These are phyloP conservation scores for Epinephelus cyanopodus DNA, from an alignment of 2,113 vertebrate genomes.

Conservation along the genomic window DNA sequence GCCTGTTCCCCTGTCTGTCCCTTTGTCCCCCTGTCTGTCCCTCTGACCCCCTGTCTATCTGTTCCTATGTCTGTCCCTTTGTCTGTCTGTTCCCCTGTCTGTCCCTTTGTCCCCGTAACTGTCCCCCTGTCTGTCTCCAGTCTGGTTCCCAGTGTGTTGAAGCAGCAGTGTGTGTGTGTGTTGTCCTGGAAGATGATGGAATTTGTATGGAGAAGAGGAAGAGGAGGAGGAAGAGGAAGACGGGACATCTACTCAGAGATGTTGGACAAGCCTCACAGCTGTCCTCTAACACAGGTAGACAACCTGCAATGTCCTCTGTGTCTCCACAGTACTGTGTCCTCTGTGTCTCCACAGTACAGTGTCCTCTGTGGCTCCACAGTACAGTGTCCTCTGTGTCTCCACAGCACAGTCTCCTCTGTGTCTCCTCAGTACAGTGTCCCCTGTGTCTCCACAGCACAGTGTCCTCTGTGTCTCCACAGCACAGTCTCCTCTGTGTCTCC, in stretches of 20 bases:
- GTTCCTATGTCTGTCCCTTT: too few relatives aligned
- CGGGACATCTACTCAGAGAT: conserved; percentile 91
- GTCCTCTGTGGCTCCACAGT: background rate
- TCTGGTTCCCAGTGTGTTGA: conserved; percentile 68
- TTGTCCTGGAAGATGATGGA: conserved; percentile 82
- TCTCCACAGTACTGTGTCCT: background rate
- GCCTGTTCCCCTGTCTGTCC: too few relatives aligned
- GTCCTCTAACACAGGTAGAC: conserved; percentile 86
- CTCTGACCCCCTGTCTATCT: background rate
- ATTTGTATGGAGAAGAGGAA: conserved; percentile 53
- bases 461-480: conserved; percentile 69
- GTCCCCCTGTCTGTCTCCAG: conserved; percentile 30
- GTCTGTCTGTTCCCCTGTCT: background rate
- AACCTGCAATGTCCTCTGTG: background rate
- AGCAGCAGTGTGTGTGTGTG: conserved; percentile 63
- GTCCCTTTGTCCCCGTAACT: background rate
- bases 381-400: too few relatives aligned
- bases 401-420: too few relatives aligned
- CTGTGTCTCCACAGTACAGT: background rate
- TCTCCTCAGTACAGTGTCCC: background rate
- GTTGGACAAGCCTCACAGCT: conserved; percentile 84
- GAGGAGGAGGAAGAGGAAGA: background rate
- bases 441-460: too few relatives aligned
- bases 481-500: conserved; percentile 33
- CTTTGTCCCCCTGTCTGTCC: background rate